phyloP scores from a whole-genome alignment of 2,113 vertebrate species.

The Seriola quinqueradiata region DNA sequence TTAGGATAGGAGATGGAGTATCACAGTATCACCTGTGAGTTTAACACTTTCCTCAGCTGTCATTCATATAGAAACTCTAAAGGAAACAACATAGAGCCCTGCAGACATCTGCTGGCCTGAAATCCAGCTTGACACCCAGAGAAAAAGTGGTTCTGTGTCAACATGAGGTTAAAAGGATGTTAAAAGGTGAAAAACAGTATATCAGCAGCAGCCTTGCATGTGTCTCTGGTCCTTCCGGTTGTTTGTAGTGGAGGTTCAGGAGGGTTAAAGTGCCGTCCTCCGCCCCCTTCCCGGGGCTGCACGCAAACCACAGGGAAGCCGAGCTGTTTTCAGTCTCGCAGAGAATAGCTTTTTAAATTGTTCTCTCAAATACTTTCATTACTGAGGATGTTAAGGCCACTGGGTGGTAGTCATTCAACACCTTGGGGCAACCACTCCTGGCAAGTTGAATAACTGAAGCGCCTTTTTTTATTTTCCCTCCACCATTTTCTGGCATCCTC shows the following conservation, averaged over 20 bases:
- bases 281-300: neutral
- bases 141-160: slow-evolving; percentile 3
- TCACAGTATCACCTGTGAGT: slow-evolving; percentile 15
- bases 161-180: neutral
- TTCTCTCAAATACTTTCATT: slow-evolving; percentile 60
- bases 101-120: slow-evolving; percentile 1
- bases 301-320: slow-evolving; percentile 10
- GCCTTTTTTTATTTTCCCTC: neutral
- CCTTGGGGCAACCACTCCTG: neutral
- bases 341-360: slow-evolving; percentile 49
- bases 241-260: slow-evolving; percentile 27
- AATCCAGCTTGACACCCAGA: neutral
- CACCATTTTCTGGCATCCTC: slow-evolving; percentile 25
- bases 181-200: neutral
- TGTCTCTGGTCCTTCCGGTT: neutral
- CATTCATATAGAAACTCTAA: slow-evolving; percentile 8
- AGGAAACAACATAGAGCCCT: neutral
- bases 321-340: slow-evolving; percentile 26
- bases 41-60: neutral
- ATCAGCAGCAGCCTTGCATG: neutral
- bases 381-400: slow-evolving; percentile 35
- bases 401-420: slow-evolving; percentile 45
- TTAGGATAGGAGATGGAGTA: neutral
- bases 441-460: slow-evolving; percentile 14
- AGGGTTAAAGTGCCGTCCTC: slow-evolving; percentile 17